Evolutionary conservation across 2,113 vertebrate species (phyloP), one percentile per base, ranked within the genome.

Genomic region (Hyla sarda): DNA sequence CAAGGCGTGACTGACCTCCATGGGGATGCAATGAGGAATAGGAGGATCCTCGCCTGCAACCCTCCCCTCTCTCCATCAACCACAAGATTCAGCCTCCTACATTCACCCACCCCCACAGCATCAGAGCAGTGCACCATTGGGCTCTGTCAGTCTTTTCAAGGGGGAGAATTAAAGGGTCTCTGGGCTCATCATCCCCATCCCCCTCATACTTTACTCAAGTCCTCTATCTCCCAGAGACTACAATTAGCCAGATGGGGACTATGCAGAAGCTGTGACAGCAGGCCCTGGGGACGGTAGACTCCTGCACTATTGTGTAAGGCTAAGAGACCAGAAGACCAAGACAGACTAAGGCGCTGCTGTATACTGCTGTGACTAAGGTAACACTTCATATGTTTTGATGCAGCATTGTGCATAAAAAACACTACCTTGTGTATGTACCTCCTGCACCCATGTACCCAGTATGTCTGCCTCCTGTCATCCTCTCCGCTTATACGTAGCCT

Each of bases 1-100:
- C 65, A 58, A 67, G 85, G 85, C 85, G 85, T 87, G 85, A 32
- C 78, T 74, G 50, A 74, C 67, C 85, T 87, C 78, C 85, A 16
- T 60, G 8, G 52, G 77, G 78, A 87, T 74, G 85, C 41, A 21
- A 48, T 32, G 34, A 32, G 13, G 37, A 73, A 72, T 82, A 58
- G 85, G 85, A 58, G 85, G 78, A 73, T n/a, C 52, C 45, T 30
- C 8, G 10, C 11, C 1, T 37, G 17, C 12, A 69, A 5, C 48
- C 65, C 85, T 62, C 85, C 85, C 62, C 69, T 54, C 74, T 23
- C 74, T 47, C 62, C 67, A 77, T 78, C 83, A 52, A 54, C n/a
- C 81, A 48, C 62, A 54, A 71, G 81, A 52, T 54, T 52, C 62
- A 84, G 52, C 82, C 69, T 75, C 73, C 62, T 74, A 37, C 77